These are phyloP conservation scores for Pseudorectes ferrugineus DNA, from an alignment of 2,113 vertebrate species.

Conservation along the genomic window DNA sequence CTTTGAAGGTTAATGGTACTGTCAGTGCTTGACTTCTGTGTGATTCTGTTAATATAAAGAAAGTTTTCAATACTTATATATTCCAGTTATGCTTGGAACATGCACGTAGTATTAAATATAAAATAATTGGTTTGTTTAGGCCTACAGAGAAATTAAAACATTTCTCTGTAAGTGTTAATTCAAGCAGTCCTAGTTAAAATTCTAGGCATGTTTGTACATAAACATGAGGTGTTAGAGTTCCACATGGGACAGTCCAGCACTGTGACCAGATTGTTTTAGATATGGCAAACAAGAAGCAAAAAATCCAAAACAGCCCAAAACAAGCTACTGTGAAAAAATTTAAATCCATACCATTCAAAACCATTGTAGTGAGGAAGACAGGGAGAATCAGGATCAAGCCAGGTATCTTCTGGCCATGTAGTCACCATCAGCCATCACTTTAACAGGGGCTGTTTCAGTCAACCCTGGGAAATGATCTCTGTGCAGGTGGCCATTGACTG, in stretches of 20 bases:
- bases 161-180: not conserved
- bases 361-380: not conserved
- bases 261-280: not conserved
- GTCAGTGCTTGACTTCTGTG: not conserved
- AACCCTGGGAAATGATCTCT: not conserved
- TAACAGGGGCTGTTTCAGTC: not conserved
- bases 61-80: not conserved
- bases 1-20: not conserved
- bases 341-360: not conserved
- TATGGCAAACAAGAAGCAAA: not conserved
- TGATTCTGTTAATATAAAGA: not conserved
- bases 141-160: not conserved
- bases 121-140: not conserved
- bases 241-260: not conserved
- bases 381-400: not conserved
- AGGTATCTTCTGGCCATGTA: not conserved
- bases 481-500: not conserved
- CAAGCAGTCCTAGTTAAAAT: not conserved
- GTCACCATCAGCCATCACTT: not conserved
- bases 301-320: not conserved
- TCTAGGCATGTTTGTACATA: not conserved
- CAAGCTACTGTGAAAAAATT: not conserved
- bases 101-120: not conserved
- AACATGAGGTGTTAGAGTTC: rapidly evolving
- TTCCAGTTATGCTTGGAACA: not conserved